These are phyloP conservation scores for Atrichornis clamosus DNA, from an alignment of 2,113 vertebrate species.

Conservation along the genomic window DNA sequence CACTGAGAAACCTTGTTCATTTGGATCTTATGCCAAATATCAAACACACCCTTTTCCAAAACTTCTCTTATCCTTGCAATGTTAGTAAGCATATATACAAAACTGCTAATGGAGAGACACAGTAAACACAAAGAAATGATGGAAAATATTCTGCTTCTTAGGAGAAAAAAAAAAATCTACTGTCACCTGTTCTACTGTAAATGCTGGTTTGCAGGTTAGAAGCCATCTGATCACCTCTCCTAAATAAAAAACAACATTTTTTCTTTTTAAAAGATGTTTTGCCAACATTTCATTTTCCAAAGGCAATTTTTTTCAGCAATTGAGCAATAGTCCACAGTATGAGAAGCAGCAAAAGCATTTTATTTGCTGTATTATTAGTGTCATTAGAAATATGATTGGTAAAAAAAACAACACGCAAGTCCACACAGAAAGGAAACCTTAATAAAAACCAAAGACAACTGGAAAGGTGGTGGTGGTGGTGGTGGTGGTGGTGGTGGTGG, in stretches of 20 bases:
- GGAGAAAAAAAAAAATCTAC: background rate
- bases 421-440: conserved; percentile 41
- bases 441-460: conserved; percentile 3
- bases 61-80: background rate
- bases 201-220: background rate
- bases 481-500: no score
- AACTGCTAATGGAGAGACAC: background rate
- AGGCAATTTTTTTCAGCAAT: background rate
- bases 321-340: conserved; percentile 24
- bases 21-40: background rate
- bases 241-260: background rate
- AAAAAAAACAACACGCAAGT: conserved; percentile 7
- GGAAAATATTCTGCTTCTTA: background rate
- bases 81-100: background rate
- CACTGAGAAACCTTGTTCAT: background rate
- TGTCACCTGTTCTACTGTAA: background rate
- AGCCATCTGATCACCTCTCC: background rate
- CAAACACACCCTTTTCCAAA: background rate
- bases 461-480: background rate
- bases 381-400: conserved; percentile 45
- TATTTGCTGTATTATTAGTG: conserved; percentile 58
- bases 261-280: background rate
- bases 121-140: background rate
- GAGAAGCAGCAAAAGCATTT: conserved; percentile 52
- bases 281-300: background rate